Evolutionary conservation across 2,888 invertebrate species (phyloP).

Genomic region (Phrixothrix hirtus): DNA sequence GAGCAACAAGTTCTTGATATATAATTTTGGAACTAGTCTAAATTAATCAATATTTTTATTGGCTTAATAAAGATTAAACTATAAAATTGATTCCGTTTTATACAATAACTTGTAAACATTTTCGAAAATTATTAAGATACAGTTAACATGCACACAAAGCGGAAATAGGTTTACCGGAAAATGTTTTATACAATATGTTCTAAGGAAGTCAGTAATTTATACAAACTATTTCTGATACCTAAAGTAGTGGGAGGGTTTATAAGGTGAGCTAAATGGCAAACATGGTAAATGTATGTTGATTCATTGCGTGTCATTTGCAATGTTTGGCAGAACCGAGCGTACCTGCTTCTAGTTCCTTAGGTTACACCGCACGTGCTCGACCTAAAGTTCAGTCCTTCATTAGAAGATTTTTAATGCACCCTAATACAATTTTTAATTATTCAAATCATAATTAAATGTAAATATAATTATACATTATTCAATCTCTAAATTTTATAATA

Average conservation of each 20-base stretch:
- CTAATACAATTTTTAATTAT: too few relatives aligned
- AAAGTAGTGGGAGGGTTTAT: conserved; percentile 14
- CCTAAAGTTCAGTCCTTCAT: conserved; percentile 14
- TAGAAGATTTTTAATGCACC: background rate
- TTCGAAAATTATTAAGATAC: too few relatives aligned
- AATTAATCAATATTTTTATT: too few relatives aligned
- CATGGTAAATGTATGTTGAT: conserved; percentile 26
- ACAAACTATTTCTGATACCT: conserved; percentile 4
- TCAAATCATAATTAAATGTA: too few relatives aligned
- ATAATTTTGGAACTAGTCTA: too few relatives aligned
- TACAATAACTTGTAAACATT: too few relatives aligned
- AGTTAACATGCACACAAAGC: background rate
- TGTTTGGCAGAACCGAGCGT: conserved; percentile 25
- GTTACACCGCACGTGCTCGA: conserved; percentile 28
- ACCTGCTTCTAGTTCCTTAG: conserved; percentile 23
- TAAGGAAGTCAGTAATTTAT: conserved; percentile 6
- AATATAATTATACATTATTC: too few relatives aligned
- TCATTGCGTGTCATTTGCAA: conserved; percentile 32
- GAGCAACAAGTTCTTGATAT: too few relatives aligned
- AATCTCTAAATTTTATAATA: too few relatives aligned
- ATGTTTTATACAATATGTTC: background rate
- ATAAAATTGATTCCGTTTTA: too few relatives aligned
- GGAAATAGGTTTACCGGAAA: conserved; percentile 1
- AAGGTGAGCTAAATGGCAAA: conserved; percentile 28
- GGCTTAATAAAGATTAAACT: too few relatives aligned